Conservation (phyloP, 2,113 vertebrate species). For the Raja brachyura region DNA sequence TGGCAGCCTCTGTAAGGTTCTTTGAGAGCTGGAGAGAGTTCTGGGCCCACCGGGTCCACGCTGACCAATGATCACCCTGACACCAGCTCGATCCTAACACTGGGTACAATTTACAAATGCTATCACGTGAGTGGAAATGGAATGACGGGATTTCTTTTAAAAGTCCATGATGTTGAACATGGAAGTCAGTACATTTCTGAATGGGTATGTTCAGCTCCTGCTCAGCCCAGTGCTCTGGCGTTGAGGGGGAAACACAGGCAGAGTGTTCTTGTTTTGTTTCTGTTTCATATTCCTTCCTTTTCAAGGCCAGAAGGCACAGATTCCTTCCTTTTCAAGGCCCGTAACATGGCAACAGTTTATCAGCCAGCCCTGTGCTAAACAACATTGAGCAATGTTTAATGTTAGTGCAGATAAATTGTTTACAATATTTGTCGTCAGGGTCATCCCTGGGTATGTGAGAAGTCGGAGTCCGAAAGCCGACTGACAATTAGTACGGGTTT, state of each 20-base stretch:
- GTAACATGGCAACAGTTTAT: not conserved
- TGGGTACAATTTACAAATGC: no score
- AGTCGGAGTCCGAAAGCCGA: not conserved
- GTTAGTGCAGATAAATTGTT: not conserved
- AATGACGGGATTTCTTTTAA: not conserved
- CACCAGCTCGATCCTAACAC: no score
- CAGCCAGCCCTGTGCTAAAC: not conserved
- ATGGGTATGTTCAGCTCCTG: not conserved
- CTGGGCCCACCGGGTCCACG: no score
- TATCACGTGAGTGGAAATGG: not conserved
- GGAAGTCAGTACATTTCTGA: not conserved
- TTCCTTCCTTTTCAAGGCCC: conserved; percentile 8
- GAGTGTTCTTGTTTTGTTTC: not conserved
- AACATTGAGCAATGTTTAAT: not conserved
- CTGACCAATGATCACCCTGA: no score
- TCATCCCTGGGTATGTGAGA: not conserved
- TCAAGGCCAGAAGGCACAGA: not conserved
- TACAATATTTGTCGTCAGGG: not conserved
- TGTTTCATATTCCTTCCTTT: not conserved
- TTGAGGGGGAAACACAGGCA: not conserved
- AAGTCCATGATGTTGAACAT: not conserved
- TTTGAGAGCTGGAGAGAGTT: not conserved
- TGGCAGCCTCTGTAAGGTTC: no score
- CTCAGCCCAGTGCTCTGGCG: not conserved
- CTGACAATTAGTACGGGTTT: no score